Conservation (phyloP, 2,888 invertebrate species). For the Tachina lurida region DNA sequence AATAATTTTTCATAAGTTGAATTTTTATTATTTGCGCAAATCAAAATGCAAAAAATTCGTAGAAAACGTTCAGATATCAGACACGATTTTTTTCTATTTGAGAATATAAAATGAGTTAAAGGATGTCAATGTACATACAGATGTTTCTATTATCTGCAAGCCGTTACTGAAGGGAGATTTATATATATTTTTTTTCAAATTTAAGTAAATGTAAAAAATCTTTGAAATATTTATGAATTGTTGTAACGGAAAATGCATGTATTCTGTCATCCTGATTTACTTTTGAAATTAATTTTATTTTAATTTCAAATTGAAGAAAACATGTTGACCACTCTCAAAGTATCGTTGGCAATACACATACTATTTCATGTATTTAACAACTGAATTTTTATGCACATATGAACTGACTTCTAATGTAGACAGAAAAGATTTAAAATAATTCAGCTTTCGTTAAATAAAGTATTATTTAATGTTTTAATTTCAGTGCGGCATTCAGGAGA, state of each 20-base stretch:
- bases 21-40: slow-evolving; percentile 68
- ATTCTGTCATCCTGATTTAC: neutral
- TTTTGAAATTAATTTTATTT: neutral
- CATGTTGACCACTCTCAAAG: too few species aligned
- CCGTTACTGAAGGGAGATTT: neutral
- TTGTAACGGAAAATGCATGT: neutral
- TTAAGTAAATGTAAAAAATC: neutral
- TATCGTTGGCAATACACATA: too few species aligned
- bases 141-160: neutral
- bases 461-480: too few species aligned
- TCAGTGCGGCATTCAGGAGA: too few species aligned
- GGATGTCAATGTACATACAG: neutral
- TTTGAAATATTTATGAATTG: neutral
- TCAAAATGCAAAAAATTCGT: slow-evolving; percentile 67
- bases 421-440: too few species aligned
- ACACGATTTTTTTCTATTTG: slow-evolving; percentile 5
- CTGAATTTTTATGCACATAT: too few species aligned
- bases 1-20: slow-evolving; percentile 67
- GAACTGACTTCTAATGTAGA: too few species aligned
- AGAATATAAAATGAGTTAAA: slow-evolving; percentile 42
- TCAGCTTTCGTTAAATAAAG: too few species aligned
- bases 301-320: too few species aligned
- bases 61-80: slow-evolving; percentile 56
- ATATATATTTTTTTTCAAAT: neutral
- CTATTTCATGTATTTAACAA: too few species aligned